These are phyloP conservation scores for Botia kubotai DNA, from an alignment of 2,797 vertebrate genomes.

Conservation along the genomic window DNA sequence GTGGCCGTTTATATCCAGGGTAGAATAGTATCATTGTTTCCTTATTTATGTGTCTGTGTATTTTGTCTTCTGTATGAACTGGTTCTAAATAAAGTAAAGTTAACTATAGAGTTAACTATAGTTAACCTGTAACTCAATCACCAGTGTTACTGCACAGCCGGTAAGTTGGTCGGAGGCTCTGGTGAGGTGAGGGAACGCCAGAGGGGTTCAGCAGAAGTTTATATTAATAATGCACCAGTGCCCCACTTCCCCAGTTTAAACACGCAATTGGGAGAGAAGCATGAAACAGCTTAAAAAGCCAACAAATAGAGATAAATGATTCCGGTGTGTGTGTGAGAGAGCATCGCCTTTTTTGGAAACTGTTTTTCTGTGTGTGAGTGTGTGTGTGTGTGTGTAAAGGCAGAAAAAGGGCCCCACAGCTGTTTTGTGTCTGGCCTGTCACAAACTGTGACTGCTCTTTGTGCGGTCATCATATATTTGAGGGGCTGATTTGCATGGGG, in stretches of 20 bases:
- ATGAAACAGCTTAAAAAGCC: slow-evolving; percentile 35
- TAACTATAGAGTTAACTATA: too few relatives aligned
- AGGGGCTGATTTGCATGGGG: slow-evolving; percentile 38
- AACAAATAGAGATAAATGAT: slow-evolving; percentile 37
- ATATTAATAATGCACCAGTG: slow-evolving; percentile 55
- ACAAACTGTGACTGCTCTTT: slow-evolving; percentile 39
- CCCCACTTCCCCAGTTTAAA: slow-evolving; percentile 51
- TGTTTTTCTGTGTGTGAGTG: not conserved
- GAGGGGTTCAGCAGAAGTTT: slow-evolving; percentile 12
- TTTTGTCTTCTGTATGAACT: not conserved
- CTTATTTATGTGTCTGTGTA: not conserved
- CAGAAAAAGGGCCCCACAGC: slow-evolving; percentile 15
- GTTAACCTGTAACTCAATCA: not conserved
- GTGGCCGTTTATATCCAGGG: too few relatives aligned
- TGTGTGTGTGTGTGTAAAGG: slow-evolving; percentile 1
- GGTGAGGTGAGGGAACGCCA: slow-evolving; percentile 33
- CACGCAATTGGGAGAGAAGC: slow-evolving; percentile 19
- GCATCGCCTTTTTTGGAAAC: not conserved
- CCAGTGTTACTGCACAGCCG: not conserved
- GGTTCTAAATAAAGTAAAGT: too few relatives aligned
- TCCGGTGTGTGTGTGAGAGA: not conserved
- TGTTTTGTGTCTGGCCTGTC: slow-evolving; percentile 25
- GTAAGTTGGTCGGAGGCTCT: slow-evolving; percentile 14
- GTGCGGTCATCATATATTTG: slow-evolving; percentile 39
- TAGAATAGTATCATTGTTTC: not conserved